phyloP scores from a whole-genome alignment of 2,888 invertebrate species.

The Mycalesis mineus region DNA sequence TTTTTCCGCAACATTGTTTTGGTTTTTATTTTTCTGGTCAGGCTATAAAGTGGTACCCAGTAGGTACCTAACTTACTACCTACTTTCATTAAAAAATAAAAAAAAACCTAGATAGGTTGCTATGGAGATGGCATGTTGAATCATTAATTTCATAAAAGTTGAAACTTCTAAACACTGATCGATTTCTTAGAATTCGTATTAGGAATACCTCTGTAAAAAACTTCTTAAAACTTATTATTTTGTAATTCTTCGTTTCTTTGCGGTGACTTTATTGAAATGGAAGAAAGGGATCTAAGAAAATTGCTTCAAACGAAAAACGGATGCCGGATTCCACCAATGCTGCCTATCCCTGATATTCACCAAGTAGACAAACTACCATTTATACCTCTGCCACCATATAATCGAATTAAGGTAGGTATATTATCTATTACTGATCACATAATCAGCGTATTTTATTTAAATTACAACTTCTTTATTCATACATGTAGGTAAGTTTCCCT shows the following conservation, averaged over 20 bases:
- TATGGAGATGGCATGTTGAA: background rate
- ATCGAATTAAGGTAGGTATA: slow-evolving; percentile 60
- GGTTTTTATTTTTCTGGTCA: no score
- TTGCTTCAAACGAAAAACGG: slow-evolving; percentile 67
- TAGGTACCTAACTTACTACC: no score
- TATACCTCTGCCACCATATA: slow-evolving; percentile 61
- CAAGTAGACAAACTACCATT: slow-evolving; percentile 62
- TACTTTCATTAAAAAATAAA: no score
- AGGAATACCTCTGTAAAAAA: background rate
- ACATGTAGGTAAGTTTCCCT: no score
- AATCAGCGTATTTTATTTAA: no score
- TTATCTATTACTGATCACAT: no score
- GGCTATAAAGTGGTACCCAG: no score
- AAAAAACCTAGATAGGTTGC: background rate
- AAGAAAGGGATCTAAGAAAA: slow-evolving; percentile 65
- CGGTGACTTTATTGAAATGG: slow-evolving; percentile 39
- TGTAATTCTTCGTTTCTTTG: background rate
- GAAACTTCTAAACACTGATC: no score
- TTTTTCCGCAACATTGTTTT: no score
- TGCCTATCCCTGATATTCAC: slow-evolving; percentile 59
- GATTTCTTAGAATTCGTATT: no score
- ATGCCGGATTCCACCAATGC: slow-evolving; percentile 60
- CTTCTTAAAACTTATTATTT: background rate
- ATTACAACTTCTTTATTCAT: no score
- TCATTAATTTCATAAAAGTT: background rate